Evolutionary conservation across 2,888 invertebrate species (phyloP).

Genomic region (Tanypteryx hageni): DNA sequence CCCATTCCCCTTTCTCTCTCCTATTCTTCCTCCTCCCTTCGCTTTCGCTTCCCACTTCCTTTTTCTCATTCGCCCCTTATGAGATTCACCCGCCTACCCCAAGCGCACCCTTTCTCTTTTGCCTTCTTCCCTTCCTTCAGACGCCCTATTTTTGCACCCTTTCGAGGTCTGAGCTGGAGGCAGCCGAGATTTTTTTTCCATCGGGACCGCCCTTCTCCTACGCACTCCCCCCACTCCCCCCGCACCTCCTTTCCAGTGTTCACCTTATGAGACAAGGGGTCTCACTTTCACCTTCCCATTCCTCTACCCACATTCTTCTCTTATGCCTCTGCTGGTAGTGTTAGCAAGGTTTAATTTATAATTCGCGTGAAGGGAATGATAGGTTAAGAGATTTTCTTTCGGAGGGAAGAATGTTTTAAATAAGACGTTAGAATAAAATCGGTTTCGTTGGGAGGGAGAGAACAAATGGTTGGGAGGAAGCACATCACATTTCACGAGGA

Average conservation of each 20-base stretch:
- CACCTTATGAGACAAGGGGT: not conserved
- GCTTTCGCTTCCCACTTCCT: not conserved
- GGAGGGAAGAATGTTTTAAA: too few species aligned
- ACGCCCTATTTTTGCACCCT: constrained; percentile 26
- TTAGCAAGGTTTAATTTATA: too few species aligned
- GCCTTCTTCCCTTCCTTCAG: not conserved
- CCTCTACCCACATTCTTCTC: not conserved
- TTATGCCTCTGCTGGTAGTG: not conserved
- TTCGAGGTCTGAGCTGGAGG: not conserved
- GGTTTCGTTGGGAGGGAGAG: too few species aligned
- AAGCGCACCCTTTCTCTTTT: not conserved
- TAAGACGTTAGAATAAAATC: too few species aligned
- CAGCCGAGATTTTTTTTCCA: constrained; percentile 22
- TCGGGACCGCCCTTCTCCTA: constrained; percentile 31
- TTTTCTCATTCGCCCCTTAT: not conserved
- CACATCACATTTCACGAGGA: not conserved
- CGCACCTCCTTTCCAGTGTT: too few species aligned
- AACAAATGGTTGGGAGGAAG: too few species aligned
- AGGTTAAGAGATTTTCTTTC: too few species aligned
- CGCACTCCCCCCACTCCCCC: not conserved
- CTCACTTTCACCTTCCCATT: not conserved
- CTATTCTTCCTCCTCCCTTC: not conserved
- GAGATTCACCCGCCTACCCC: not conserved
- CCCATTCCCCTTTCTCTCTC: not conserved
- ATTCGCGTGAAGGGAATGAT: too few species aligned